A percentile compares a stretch with the other conserved stretches of the same genome.
These are phyloP conservation scores for Melanotaenia trifasciata DNA, from an alignment of 2,797 vertebrate genomes.

Conservation along the genomic window DNA sequence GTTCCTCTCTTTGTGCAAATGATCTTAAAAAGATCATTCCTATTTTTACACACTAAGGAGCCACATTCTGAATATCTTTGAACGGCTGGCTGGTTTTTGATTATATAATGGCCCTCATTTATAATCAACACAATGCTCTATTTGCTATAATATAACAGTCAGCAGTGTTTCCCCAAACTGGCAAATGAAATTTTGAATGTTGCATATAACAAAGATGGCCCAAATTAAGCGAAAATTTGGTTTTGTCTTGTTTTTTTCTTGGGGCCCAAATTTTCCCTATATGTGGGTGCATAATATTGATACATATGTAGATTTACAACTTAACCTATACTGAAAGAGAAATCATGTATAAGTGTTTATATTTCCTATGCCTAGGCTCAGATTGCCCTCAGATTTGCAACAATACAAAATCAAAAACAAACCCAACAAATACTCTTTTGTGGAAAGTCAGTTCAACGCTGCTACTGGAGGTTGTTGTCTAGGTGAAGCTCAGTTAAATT, in stretches of 20 bases:
- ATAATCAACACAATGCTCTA: background rate
- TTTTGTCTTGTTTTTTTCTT: background rate
- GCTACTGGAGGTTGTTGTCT: background rate
- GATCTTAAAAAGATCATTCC: slow-evolving; percentile 11
- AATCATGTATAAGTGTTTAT: background rate
- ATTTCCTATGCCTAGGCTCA: background rate
- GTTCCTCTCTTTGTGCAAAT: slow-evolving; percentile 10
- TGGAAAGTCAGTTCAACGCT: background rate
- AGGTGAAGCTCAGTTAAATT: background rate
- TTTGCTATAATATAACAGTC: background rate
- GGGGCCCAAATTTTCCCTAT: background rate
- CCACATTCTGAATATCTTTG: slow-evolving; percentile 8
- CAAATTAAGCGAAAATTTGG: background rate
- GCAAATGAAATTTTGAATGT: background rate
- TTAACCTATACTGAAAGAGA: background rate
- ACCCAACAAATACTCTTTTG: background rate
- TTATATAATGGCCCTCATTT: slow-evolving; percentile 12
- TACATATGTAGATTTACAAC: background rate
- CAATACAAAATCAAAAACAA: background rate
- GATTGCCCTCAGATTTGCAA: background rate
- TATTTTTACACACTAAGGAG: slow-evolving; percentile 19
- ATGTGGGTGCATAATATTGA: background rate
- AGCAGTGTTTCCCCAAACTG: background rate
- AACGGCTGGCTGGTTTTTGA: slow-evolving; percentile 17
- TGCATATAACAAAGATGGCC: too few relatives aligned